Percentiles rank a stretch among this genome's conserved stretches.
phyloP scores from a whole-genome alignment of 2,113 vertebrate genomes.

The Ornithorhynchus anatinus region DNA sequence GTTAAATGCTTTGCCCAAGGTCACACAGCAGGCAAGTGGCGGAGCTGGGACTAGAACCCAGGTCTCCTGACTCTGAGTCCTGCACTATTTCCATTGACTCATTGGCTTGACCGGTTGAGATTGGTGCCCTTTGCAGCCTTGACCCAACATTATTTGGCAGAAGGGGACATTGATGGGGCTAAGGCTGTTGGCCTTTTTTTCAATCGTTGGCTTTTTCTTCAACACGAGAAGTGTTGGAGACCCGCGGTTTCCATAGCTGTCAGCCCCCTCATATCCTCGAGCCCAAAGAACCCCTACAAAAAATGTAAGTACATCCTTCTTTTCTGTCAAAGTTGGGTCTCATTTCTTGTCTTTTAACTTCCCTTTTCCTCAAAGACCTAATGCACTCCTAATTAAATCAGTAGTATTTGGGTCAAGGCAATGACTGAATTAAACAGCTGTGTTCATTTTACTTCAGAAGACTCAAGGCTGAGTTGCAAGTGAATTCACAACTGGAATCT shows the following conservation, averaged over 20 bases:
- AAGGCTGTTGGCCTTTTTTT: neutral
- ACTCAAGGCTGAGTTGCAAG: constrained; percentile 19
- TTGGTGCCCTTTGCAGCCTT: neutral
- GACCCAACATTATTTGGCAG: neutral
- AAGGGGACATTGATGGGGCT: neutral
- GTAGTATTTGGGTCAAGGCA: neutral
- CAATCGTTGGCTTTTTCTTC: neutral
- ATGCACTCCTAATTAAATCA: neutral
- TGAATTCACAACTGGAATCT: neutral
- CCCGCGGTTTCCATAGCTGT: neutral
- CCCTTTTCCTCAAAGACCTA: too few species aligned
- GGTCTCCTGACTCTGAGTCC: too few species aligned
- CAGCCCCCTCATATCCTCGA: constrained; percentile 22
- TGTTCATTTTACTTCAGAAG: constrained; percentile 25
- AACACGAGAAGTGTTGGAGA: neutral
- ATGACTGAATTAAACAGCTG: neutral
- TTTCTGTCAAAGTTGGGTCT: neutral
- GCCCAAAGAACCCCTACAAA: constrained; percentile 29
- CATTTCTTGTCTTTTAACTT: constrained; percentile 4
- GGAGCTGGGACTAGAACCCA: too few species aligned
- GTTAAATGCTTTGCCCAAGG: too few species aligned
- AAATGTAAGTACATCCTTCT: neutral
- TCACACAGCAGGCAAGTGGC: too few species aligned
- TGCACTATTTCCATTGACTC: too few species aligned
- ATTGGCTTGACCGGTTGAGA: accelerated